phyloP scores from a whole-genome alignment of 2,888 invertebrate species.

The Machimus rusticus region DNA sequence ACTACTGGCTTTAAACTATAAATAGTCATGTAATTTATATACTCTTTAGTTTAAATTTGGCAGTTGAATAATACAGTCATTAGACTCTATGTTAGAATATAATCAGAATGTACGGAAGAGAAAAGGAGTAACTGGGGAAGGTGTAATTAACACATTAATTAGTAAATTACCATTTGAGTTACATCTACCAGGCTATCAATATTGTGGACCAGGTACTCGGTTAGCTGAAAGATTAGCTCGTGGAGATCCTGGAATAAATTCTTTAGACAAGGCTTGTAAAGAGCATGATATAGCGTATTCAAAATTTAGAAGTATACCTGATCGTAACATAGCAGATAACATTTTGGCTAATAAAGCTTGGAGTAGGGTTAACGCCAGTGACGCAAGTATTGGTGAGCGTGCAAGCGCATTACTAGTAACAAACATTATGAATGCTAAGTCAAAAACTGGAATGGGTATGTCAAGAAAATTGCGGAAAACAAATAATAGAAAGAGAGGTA shows the following conservation, averaged over 20 bases:
- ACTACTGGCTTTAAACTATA: neutral
- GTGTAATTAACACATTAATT: slow-evolving; percentile 3
- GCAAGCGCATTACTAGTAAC: too few species aligned
- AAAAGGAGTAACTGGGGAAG: neutral
- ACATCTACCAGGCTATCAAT: slow-evolving; percentile 51
- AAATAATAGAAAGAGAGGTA: too few species aligned
- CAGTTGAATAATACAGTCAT: neutral
- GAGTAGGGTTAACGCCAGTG: too few species aligned
- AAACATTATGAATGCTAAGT: too few species aligned
- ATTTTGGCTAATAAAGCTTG: neutral
- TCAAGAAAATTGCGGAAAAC: too few species aligned
- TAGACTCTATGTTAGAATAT: too few species aligned
- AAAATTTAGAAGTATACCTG: neutral
- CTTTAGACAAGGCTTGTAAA: slow-evolving; percentile 51
- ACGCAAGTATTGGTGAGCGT: too few species aligned
- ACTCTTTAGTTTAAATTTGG: neutral
- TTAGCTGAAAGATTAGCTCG: slow-evolving; percentile 49
- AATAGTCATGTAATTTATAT: neutral
- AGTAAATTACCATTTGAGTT: slow-evolving; percentile 47
- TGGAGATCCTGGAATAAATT: slow-evolving; percentile 52
- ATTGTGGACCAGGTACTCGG: slow-evolving; percentile 51
- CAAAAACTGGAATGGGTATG: too few species aligned
- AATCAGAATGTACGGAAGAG: neutral
- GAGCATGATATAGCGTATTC: slow-evolving; percentile 48
- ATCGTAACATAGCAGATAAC: slow-evolving; percentile 14